phyloP scores from a whole-genome alignment of 2,888 invertebrate species.

The Eupithecia tripunctaria region DNA sequence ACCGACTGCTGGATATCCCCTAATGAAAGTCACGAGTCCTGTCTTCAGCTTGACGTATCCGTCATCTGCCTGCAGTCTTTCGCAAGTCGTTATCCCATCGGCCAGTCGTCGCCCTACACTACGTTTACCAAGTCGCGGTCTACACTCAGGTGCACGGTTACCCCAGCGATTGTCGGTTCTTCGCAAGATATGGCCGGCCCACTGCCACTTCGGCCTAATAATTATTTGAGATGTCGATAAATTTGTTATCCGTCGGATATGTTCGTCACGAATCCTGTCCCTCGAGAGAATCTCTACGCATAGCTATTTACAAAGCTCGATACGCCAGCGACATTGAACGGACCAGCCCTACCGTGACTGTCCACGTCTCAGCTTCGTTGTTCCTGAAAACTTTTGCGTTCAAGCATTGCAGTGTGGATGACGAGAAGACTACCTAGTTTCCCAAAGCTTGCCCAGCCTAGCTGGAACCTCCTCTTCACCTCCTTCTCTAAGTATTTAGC shows the following conservation, averaged over 20 bases:
- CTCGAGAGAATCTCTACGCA: background rate
- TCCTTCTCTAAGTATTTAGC: too few species aligned
- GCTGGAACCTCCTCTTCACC: background rate
- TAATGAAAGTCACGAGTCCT: too few species aligned
- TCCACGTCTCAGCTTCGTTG: background rate
- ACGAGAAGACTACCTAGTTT: conserved; percentile 1
- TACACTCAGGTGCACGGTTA: background rate
- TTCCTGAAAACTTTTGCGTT: background rate
- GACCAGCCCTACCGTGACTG: background rate
- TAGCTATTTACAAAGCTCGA: background rate
- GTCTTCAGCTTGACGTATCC: too few species aligned
- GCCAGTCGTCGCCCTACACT: background rate
- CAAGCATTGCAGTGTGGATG: background rate
- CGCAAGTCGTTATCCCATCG: too few species aligned
- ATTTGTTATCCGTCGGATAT: background rate
- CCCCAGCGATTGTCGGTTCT: background rate
- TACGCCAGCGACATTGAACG: background rate
- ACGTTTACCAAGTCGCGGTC: background rate
- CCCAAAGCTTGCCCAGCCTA: background rate
- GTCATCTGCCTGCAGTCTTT: too few species aligned
- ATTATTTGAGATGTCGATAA: background rate
- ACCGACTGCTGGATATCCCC: too few species aligned
- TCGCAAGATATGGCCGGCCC: background rate
- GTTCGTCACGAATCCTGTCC: background rate
- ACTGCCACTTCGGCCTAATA: background rate